Conservation (phyloP, 2,797 vertebrate species). For the Xerus rutilus region DNA sequence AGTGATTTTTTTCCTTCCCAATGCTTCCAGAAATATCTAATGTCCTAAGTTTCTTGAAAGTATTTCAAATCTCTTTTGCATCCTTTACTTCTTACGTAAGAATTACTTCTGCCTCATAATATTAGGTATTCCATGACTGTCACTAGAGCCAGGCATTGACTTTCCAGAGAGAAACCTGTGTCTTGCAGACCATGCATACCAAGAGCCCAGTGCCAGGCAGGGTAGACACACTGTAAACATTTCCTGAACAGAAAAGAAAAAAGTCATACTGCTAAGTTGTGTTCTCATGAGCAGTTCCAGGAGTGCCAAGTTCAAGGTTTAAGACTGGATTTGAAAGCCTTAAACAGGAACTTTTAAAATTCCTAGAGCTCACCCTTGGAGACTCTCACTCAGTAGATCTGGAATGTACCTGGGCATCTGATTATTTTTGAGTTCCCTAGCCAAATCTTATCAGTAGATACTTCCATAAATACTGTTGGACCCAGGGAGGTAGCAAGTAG, state of each 20-base stretch:
- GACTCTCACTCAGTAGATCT: neutral
- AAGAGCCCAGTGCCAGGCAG: neutral
- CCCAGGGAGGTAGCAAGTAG: neutral
- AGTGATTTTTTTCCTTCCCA: neutral
- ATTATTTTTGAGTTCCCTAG: neutral
- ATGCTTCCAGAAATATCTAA: neutral
- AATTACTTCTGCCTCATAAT: neutral
- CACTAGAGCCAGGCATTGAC: neutral
- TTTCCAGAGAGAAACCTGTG: neutral
- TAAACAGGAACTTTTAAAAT: neutral
- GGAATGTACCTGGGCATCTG: neutral
- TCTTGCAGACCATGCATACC: neutral
- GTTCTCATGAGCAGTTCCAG: neutral
- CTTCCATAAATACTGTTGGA: neutral
- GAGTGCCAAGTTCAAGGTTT: neutral
- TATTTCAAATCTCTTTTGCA: neutral
- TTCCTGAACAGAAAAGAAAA: neutral
- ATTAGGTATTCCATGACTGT: neutral
- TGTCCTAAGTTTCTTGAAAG: neutral
- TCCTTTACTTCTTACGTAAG: neutral
- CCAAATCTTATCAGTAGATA: neutral
- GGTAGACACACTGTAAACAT: neutral
- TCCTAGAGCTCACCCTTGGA: neutral
- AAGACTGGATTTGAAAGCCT: constrained; percentile 19
- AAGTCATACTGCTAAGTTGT: neutral